Base-by-base conservation (phyloP, 1,140 invertebrate species). In the Macrostomum lignano region DNA sequence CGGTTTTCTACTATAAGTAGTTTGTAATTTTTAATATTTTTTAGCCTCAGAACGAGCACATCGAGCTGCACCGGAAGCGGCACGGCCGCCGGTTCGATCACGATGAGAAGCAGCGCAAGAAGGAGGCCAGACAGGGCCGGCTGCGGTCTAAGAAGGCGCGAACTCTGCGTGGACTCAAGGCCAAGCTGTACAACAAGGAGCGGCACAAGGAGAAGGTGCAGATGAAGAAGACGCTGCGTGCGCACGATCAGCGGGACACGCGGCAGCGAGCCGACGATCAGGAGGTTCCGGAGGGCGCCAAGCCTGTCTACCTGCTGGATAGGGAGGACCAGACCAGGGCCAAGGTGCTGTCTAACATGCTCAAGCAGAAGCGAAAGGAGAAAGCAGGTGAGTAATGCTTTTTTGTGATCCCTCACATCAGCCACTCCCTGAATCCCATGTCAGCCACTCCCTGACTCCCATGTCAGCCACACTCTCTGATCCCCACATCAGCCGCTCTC, bases 21-120 rank as follows among this genome's bases (percentile, higher is more conserved):
- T n/a, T n/a, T n/a, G n/a, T n/a, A n/a, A n/a, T n/a, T n/a, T n/a
- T n/a, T n/a, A n/a, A n/a, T n/a, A n/a, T n/a, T n/a, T n/a, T n/a
- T n/a, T n/a, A n/a, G 91, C 88, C 91, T 45, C 91, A 99, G 63
- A 98, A 99, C 69, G 88, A 98, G 57, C 84, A 98, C 59, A 96
- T 99, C 60, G 91, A 99, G 46, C 67, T 88, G 31, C 78, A 86
- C 55, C 69, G 74, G 44, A 98, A 96, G 54, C 67, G 91, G 2
- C 72, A 91, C 64, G 91, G 91, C 45, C 67, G 76, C 38, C 68
- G 88, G 31, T 64, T 98, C 32, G 86, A 99, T 65, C 81, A 96
- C 69, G 76, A 96, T 60, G 88, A 98, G 54, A 65, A 75, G 36
- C 86, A 53, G 60, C 64, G 88, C 15, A 99, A 98, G 55, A 73